phyloP scores from a whole-genome alignment of 92 coral and sea anemone genomes.

The Meandrina meandrites region DNA sequence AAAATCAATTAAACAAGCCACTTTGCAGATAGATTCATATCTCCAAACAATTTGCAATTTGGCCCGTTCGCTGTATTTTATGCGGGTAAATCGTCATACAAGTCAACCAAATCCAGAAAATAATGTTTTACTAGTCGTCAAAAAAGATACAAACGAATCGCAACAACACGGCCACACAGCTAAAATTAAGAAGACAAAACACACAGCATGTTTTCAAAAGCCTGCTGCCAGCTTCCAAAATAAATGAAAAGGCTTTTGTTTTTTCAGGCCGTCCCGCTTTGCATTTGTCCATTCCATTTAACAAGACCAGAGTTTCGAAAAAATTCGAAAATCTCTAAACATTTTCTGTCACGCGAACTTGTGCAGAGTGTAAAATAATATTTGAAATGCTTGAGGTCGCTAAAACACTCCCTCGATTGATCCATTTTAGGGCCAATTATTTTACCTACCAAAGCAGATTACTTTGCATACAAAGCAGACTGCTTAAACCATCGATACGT shows the following conservation, averaged over 20 bases:
- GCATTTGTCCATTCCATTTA: neutral
- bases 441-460: neutral
- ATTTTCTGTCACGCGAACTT: neutral
- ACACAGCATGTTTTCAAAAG: neutral
- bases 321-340: neutral
- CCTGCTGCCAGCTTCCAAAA: neutral
- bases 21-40: neutral
- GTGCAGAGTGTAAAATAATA: neutral
- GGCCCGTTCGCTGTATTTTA: neutral
- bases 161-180: neutral
- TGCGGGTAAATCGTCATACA: neutral
- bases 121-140: too few relatives aligned
- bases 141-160: neutral
- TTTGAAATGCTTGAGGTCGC: neutral
- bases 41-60: neutral
- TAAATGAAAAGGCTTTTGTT: neutral
- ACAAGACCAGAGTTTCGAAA: neutral
- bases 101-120: neutral
- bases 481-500: neutral
- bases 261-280: neutral
- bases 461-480: constrained; percentile 9
- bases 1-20: neutral
- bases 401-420: neutral
- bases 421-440: neutral
- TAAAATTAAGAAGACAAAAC: neutral